phyloP scores from a whole-genome alignment of 2,888 invertebrate species.

The Drosophila quinaria region DNA sequence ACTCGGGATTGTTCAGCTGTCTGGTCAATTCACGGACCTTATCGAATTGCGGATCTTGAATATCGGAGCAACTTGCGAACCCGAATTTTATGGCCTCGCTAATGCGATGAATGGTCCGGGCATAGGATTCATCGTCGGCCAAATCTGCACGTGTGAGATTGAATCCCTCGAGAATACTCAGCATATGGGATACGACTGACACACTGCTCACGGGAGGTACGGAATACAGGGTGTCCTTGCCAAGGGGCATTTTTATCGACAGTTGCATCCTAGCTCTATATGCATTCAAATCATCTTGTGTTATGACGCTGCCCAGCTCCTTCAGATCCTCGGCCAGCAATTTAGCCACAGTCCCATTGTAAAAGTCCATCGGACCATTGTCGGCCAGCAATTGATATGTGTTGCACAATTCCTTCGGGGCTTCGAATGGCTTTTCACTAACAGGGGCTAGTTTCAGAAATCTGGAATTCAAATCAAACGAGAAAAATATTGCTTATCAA shows the following conservation, averaged over 20 bases:
- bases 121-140: slow-evolving; percentile 86
- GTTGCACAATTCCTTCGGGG: slow-evolving; percentile 88
- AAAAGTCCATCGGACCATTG: slow-evolving; percentile 91
- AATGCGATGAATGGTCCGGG: slow-evolving; percentile 93
- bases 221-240: slow-evolving; percentile 90
- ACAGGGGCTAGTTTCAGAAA: slow-evolving; percentile 12
- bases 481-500: background rate
- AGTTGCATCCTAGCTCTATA: slow-evolving; percentile 83
- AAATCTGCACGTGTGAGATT: slow-evolving; percentile 88
- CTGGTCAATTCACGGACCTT: slow-evolving; percentile 87
- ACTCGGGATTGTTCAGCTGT: slow-evolving; percentile 77
- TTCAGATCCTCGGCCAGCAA: slow-evolving; percentile 90
- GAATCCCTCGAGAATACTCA: slow-evolving; percentile 92
- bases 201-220: slow-evolving; percentile 96
- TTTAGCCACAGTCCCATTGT: slow-evolving; percentile 91
- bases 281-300: slow-evolving; percentile 90
- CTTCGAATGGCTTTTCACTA: slow-evolving; percentile 80
- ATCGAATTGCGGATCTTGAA: slow-evolving; percentile 93
- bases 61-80: slow-evolving; percentile 93
- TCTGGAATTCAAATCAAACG: slow-evolving; percentile 2
- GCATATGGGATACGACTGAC: slow-evolving; percentile 91
- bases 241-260: slow-evolving; percentile 82
- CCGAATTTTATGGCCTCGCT: slow-evolving; percentile 97
- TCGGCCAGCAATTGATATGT: slow-evolving; percentile 90
- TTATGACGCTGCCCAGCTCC: slow-evolving; percentile 91